phyloP scores from a whole-genome alignment of 2,113 vertebrate genomes.

The Xenopus borealis region DNA sequence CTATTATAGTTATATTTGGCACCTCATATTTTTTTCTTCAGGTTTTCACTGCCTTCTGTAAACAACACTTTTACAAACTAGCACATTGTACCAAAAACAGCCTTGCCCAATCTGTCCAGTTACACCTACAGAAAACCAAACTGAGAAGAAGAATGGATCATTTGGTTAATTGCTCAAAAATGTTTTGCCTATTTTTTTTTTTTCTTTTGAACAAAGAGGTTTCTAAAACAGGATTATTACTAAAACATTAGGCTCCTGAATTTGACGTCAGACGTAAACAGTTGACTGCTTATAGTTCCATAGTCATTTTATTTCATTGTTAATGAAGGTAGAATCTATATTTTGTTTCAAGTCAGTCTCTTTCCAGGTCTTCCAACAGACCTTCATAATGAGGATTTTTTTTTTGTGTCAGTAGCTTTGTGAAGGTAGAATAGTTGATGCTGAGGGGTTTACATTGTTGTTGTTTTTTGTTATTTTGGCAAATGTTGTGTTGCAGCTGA shows the following conservation, averaged over 20 bases:
- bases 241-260: conserved; percentile 96
- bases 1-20: conserved; percentile 94
- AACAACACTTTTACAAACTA: conserved; percentile 99
- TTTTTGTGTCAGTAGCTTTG: conserved; percentile 63
- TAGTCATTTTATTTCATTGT: conserved; percentile 69
- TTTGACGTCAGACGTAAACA: conserved; percentile 99
- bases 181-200: conserved; percentile 65
- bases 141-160: conserved; percentile 76
- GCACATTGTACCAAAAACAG: conserved; percentile 93
- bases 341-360: conserved; percentile 74
- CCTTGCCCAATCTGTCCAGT: conserved; percentile 79
- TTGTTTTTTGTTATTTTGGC: conserved; percentile 68
- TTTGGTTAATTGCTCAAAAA: conserved; percentile 99
- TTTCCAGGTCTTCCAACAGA: conserved; percentile 62
- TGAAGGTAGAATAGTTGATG: conserved; percentile 81
- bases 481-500: conserved; percentile 67
- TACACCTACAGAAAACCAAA: conserved; percentile 71
- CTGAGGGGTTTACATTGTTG: conserved; percentile 74
- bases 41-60: conserved; percentile 81
- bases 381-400: conserved; percentile 60
- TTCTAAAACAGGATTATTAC: conserved; percentile 94
- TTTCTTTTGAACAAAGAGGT: conserved; percentile 85
- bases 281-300: conserved; percentile 98
- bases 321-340: conserved; percentile 89
- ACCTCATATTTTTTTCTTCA: conserved; percentile 83